Conservation (phyloP, 2,888 invertebrate genomes). For the Clusia tigrina region DNA sequence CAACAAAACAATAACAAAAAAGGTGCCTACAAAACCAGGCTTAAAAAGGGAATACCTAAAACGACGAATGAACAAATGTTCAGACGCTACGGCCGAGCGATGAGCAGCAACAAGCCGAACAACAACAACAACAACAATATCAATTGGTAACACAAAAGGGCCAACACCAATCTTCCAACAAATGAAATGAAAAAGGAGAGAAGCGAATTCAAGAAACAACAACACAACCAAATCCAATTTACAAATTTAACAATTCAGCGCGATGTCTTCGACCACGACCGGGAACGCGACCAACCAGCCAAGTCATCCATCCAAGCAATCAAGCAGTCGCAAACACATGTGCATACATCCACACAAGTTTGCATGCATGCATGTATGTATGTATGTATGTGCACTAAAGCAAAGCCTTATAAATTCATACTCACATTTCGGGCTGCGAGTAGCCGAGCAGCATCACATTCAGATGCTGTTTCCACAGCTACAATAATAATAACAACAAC, state of each 20-base stretch:
- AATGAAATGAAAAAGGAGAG: background rate
- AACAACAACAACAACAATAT: constrained; percentile 23
- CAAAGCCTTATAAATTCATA: too few relatives aligned
- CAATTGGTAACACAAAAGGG: constrained; percentile 4
- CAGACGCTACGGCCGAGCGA: constrained; percentile 17
- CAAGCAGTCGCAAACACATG: too few relatives aligned
- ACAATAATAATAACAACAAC: constrained; percentile 20
- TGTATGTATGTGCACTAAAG: too few relatives aligned
- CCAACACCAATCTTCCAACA: background rate
- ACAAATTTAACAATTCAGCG: constrained; percentile 22
- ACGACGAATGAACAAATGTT: constrained; percentile 20
- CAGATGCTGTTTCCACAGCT: constrained; percentile 9
- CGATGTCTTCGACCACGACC: background rate
- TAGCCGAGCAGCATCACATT: background rate
- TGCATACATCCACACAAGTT: too few relatives aligned
- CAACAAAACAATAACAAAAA: constrained; percentile 21
- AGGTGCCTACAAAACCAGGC: constrained; percentile 31
- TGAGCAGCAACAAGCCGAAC: constrained; percentile 23
- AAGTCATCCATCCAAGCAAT: background rate
- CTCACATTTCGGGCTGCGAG: background rate
- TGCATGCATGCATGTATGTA: too few relatives aligned
- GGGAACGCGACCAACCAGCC: too few relatives aligned
- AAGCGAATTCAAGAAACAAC: background rate
- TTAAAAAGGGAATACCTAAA: constrained; percentile 31
- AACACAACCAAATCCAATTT: constrained; percentile 29